Base-by-base conservation (phyloP, 2,888 invertebrate species). In the Orchesellides sinensis region DNA sequence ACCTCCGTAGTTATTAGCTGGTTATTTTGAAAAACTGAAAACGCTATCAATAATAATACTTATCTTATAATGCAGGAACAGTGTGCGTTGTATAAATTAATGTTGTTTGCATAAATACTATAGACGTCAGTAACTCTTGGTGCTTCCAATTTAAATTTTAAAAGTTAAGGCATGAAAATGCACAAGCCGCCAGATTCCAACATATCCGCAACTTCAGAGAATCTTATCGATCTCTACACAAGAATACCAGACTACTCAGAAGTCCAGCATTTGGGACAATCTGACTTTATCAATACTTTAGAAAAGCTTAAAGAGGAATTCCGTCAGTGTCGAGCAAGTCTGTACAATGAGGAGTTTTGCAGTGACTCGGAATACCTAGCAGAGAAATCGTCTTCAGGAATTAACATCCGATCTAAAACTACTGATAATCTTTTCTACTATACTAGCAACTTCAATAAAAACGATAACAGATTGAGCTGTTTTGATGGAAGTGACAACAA, bases 281-380 rank as follows among this genome's bases (percentile, higher is more conserved):
- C 88, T 12, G 88, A 88, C 17, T 88, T 88, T 63, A 87, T 88
- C 27, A 85, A 86, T 27, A 86, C 85, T 23, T 52, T 88, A n/a
- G 88, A 88, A 56, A 80, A 54, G 35, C 77, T 88, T 1, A 88
- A 88, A 61, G 88, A 87, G 68, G 88, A 88, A 49, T 88, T 88
- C 77, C 83, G 88, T 0, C 79, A 84, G 40, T 86, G 86, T 73
- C 74, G 88, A 61, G 81, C 87, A 14, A 80, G 74, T 12, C 45
- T 88, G 5, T 85, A 85, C 54, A 85, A 85, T 25, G 83, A 83
- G 17, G 80, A 80, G 19, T 75, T 65, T 52, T 83, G 83, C 45
- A 82, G 80, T 59, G 87, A 86, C 56, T 68, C 87, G 10, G 87
- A 87, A 19, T 85, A 80, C 61, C 47, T 87, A n/a, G 82, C 84